phyloP scores from a whole-genome alignment of 1,140 invertebrate genomes.

The Zeugodacus cucurbitae region DNA sequence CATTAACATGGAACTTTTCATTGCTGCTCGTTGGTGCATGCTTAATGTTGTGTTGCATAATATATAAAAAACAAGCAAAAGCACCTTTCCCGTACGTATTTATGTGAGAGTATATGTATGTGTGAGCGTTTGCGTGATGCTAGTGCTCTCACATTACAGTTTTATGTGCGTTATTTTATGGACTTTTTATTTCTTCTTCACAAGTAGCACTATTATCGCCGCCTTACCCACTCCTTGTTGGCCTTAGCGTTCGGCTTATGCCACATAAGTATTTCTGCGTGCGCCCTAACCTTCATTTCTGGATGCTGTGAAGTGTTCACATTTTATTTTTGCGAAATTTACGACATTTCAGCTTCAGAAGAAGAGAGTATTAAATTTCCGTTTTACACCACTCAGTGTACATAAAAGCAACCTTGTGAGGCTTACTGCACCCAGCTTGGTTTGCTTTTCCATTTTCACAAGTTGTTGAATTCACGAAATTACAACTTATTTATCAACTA shows the following conservation, averaged over 20 bases:
- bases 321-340: neutral
- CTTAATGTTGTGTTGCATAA: conserved; percentile 29
- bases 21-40: conserved; percentile 28
- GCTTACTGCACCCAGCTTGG: neutral
- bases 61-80: neutral
- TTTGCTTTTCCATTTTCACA: neutral
- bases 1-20: conserved; percentile 25
- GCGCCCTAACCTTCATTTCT: neutral
- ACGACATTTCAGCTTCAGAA: neutral
- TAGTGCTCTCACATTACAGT: neutral
- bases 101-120: neutral
- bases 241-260: neutral
- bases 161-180: neutral
- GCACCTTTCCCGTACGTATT: neutral
- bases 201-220: conserved; percentile 6
- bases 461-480: neutral
- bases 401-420: neutral
- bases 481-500: neutral
- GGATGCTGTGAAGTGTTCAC: neutral
- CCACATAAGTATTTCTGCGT: neutral
- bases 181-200: neutral
- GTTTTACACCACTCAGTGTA: neutral
- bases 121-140: neutral
- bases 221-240: neutral
- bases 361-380: neutral